These are phyloP conservation scores for Callithrix jacchus DNA, from an alignment of 2,113 vertebrate genomes.

Conservation along the genomic window DNA sequence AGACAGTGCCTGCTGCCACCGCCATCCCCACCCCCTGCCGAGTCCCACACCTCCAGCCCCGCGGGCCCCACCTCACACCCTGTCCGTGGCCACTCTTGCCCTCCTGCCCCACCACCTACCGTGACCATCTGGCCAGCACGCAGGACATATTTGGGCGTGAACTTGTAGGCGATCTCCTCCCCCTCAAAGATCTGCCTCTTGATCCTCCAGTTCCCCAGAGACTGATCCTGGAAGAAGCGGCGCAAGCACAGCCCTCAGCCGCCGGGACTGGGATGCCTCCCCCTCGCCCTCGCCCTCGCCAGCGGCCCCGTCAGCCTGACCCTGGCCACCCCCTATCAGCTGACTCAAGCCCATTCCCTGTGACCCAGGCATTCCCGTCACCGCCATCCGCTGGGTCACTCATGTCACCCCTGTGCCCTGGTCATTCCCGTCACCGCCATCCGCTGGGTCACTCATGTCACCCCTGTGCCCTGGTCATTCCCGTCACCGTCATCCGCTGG, in stretches of 20 bases:
- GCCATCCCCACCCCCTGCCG: no score
- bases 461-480: no score
- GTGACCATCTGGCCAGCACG: slow-evolving; percentile 94
- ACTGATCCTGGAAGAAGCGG: slow-evolving; percentile 89
- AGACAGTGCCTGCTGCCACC: accelerated
- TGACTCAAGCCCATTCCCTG: no score
- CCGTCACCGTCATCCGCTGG: no score
- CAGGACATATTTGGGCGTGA: slow-evolving; percentile 96
- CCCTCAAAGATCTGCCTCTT: slow-evolving; percentile 90
- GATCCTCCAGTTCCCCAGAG: slow-evolving; percentile 95
- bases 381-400: no score
- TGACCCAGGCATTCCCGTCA: no score
- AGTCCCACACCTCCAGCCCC: neutral
- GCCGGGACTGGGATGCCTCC: accelerated
- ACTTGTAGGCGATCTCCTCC: slow-evolving; percentile 94
- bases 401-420: no score
- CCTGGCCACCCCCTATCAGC: no score
- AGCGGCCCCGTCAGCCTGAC: no score
- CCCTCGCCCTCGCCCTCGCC: no score
- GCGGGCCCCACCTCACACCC: accelerated
- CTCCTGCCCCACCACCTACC: slow-evolving; percentile 81
- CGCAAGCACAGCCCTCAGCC: accelerated
- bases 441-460: no score
- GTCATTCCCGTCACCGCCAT: no score
- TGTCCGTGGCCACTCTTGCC: accelerated